Conservation (phyloP, 2,797 vertebrate species). For the Lepus oiostolus region DNA sequence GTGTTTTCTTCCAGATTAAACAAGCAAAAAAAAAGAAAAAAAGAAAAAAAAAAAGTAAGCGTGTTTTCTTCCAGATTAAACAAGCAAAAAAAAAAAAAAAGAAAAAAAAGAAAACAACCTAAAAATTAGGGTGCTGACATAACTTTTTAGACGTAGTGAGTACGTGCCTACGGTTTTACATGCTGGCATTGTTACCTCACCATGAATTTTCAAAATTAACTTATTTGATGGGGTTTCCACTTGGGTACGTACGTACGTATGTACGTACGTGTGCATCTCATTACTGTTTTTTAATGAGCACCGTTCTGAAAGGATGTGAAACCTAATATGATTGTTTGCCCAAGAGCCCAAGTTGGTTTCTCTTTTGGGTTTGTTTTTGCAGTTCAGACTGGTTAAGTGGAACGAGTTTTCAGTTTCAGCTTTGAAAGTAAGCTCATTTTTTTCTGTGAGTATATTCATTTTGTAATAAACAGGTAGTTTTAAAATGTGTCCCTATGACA, state of each 20-base stretch:
- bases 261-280: neutral
- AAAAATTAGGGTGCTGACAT: neutral
- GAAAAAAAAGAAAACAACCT: neutral
- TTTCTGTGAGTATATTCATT: conserved; percentile 27
- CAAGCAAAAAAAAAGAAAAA: too few species aligned
- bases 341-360: conserved; percentile 54
- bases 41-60: neutral
- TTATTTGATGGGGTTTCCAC: neutral
- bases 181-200: neutral
- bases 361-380: conserved; percentile 66
- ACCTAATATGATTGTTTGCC: neutral
- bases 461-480: conserved; percentile 31
- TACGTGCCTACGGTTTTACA: neutral
- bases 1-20: conserved; percentile 33
- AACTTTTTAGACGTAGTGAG: neutral
- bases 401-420: conserved; percentile 30
- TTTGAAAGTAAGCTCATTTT: conserved; percentile 60
- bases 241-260: neutral
- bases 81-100: too few species aligned
- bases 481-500: neutral
- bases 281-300: conserved; percentile 32
- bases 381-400: conserved; percentile 40
- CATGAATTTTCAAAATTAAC: neutral
- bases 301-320: conserved; percentile 31
- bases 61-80: conserved; percentile 33